Base-by-base conservation (phyloP, 2,113 vertebrate species). In the Notothenia coriiceps region DNA sequence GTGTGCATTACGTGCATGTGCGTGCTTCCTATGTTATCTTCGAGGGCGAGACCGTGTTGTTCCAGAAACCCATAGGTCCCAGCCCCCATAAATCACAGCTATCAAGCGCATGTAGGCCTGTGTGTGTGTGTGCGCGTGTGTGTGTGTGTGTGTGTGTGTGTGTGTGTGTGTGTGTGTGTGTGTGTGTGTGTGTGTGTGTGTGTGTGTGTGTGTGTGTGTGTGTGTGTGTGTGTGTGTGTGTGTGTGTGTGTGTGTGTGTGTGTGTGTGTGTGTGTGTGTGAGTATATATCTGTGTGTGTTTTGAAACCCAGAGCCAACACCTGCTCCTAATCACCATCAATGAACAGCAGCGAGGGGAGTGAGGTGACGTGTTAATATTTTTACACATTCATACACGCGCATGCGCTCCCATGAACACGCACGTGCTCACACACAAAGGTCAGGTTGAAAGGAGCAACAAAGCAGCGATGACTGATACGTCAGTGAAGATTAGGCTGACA, bases 301-400 rank as follows among this genome's bases (percentile, higher is more conserved):
- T 85, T 86, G 67, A 59, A 84, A 84, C 85, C 77, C 51, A 70
- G 65, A 79, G 79, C 91, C 83, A 93, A 93, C 94, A 94, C 94
- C 93, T 95, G 93, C 87, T 92, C 91, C 88, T 93, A 92, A 95
- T 95, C 94, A 94, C 81, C 90, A 86, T 91, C 90, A 80, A 67
- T 74, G 83, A 80, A 70, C 59, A 66, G 62, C 65, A 70, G 77
- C 47, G 71, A 67, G 47, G 76, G 86, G 73, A 80, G 83, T 54
- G 68, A 74, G 87, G 90, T 73, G 91, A 93, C 72, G 86, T 92
- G 93, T 92, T 92, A 89, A 93, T 91, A 93, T 90, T 94, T 93
- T 88, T 86, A 86, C 82, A 84, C 79, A 17, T 82, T 63, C 10
- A 33, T 77, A 29, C 40, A 47, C 71, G 55, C 54, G 40, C 57